Base-by-base conservation (phyloP, 2,888 invertebrate genomes). In the Megamerina dolium region DNA sequence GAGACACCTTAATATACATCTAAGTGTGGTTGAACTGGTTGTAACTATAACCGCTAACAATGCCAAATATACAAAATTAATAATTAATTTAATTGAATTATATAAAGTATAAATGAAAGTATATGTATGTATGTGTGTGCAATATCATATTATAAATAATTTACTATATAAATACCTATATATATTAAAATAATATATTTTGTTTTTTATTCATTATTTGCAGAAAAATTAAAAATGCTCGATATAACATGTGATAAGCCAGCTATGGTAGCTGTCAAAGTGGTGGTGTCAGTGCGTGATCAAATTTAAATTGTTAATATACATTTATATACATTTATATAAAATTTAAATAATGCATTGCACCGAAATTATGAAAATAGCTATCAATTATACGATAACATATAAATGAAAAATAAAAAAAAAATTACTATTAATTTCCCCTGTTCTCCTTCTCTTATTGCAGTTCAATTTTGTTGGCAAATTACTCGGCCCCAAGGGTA, bases 381-480 rank as follows among this genome's bases (percentile, higher is more conserved):
- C n/a, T n/a, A n/a, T n/a, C n/a, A n/a, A n/a, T n/a, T n/a, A n/a
- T n/a, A n/a, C n/a, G n/a, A n/a, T n/a, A n/a, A n/a, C n/a, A n/a
- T n/a, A n/a, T n/a, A n/a, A n/a, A n/a, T n/a, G n/a, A n/a, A n/a
- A n/a, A n/a, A n/a, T n/a, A n/a, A n/a, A n/a, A n/a, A n/a, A n/a
- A n/a, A n/a, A n/a, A n/a, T n/a, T n/a, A n/a, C n/a, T n/a, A 29
- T 9, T 19, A 13, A 16, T 32, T 18, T 27, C 30, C 14, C 10
- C 21, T 30, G 30, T n/a, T 5, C 3, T 27, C 5, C 13, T 27
- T 17, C 26, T 26, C 29, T 27, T 13, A 53, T 76, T 76, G 17
- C 74, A 93, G 92, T 92, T 92, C 68, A 94, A 94, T 73, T 94
- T 94, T 73, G 92, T 94, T 48, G 94, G 94, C 5, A 92, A 93